These are phyloP conservation scores for Rhaphigaster nebulosa DNA, from an alignment of 2,888 invertebrate species.

Conservation along the genomic window DNA sequence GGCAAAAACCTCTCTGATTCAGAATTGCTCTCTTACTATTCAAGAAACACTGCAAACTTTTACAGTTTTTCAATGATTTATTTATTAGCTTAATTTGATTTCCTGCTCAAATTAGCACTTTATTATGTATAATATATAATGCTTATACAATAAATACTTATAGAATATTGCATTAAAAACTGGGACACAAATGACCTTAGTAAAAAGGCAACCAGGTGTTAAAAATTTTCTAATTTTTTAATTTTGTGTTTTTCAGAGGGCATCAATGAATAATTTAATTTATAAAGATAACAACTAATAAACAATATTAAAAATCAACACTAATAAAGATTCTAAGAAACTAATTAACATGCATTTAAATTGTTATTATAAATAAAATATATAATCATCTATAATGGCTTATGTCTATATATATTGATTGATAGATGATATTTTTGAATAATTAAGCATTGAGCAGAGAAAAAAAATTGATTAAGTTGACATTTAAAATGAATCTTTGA, in stretches of 20 bases:
- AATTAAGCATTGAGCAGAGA: not conserved
- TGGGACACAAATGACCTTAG: not conserved
- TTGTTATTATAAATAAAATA: not conserved
- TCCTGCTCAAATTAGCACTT: not conserved
- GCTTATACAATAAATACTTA: not conserved
- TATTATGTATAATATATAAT: not conserved
- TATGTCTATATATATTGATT: not conserved
- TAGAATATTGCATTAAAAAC: not conserved
- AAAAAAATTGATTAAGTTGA: too few species aligned
- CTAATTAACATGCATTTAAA: not conserved
- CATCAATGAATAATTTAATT: not conserved
- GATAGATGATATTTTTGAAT: not conserved
- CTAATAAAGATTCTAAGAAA: not conserved
- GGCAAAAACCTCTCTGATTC: not conserved
- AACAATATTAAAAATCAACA: not conserved
- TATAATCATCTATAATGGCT: not conserved
- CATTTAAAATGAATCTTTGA: too few species aligned
- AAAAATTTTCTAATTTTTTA: not conserved
- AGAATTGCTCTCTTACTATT: not conserved
- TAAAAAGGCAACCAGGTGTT: not conserved
- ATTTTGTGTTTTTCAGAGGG: not conserved
- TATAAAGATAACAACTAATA: not conserved
- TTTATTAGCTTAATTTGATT: slow-evolving; percentile 2
- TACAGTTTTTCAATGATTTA: not conserved
- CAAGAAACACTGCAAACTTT: not conserved